Conservation (phyloP, 2,113 vertebrate species). For the Calidris pugnax region DNA sequence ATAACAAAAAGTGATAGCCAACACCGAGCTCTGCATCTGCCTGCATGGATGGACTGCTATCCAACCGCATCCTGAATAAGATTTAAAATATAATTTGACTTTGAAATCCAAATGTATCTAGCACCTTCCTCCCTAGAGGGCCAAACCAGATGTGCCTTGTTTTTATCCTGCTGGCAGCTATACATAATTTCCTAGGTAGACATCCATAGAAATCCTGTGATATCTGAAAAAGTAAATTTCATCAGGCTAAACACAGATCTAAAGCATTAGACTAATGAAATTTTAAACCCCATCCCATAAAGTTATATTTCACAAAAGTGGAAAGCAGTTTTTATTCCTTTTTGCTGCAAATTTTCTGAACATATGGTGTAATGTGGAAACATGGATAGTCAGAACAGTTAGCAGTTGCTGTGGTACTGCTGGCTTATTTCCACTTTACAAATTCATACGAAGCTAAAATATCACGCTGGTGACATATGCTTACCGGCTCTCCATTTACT, state of each 20-base stretch:
- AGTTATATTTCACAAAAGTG: not conserved
- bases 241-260: not conserved
- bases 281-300: not conserved
- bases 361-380: conserved; percentile 72
- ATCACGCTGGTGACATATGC: conserved; percentile 84
- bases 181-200: conserved; percentile 31
- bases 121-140: conserved; percentile 23
- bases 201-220: conserved; percentile 1
- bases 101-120: conserved; percentile 38
- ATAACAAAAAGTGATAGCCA: not conserved
- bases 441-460: conserved; percentile 82
- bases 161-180: conserved; percentile 35
- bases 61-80: not conserved
- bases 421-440: conserved; percentile 82
- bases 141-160: conserved; percentile 50
- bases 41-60: conserved; percentile 11
- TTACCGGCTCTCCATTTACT: conserved; percentile 80
- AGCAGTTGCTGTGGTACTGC: conserved; percentile 74
- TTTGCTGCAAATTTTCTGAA: conserved; percentile 60
- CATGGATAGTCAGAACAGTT: conserved; percentile 74
- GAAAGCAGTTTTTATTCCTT: conserved; percentile 45
- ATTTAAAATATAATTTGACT: conserved; percentile 51
- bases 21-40: not conserved
- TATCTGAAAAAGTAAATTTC: conserved; percentile 49
- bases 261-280: not conserved